Evolutionary conservation across 2,113 vertebrate genomes (phyloP).

Genomic region (Paratilapia polleni): DNA sequence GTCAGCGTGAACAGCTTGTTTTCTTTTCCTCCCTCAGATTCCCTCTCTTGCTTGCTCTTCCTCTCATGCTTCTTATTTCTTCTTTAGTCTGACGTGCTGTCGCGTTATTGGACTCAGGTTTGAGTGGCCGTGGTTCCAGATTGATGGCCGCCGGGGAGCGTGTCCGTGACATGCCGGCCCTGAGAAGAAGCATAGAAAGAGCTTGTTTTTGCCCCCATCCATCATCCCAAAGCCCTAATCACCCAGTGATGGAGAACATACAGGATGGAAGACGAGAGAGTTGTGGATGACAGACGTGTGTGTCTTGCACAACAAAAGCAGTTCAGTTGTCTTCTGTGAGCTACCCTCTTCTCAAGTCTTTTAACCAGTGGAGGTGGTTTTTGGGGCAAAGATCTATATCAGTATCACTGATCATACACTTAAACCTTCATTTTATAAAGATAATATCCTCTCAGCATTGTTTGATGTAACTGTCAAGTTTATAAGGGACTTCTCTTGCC

Average conservation of each 20-base stretch:
- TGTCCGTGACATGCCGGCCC: slow-evolving; percentile 51
- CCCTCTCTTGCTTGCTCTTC: slow-evolving; percentile 36
- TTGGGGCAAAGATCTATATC: background rate
- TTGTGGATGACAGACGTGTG: slow-evolving; percentile 48
- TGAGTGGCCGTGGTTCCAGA: slow-evolving; percentile 55
- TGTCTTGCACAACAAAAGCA: slow-evolving; percentile 40
- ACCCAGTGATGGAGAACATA: slow-evolving; percentile 66
- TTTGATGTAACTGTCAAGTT: background rate
- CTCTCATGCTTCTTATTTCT: slow-evolving; percentile 42
- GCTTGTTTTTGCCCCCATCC: slow-evolving; percentile 61
- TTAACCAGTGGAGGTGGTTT: background rate
- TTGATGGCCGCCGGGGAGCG: slow-evolving; percentile 66
- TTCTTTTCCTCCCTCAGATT: slow-evolving; percentile 58
- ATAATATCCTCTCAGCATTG: background rate
- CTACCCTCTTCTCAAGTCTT: slow-evolving; percentile 21
- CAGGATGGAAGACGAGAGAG: slow-evolving; percentile 62
- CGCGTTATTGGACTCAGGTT: slow-evolving; percentile 62
- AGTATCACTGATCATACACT: background rate
- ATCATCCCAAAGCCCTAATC: slow-evolving; percentile 70
- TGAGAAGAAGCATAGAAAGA: slow-evolving; percentile 57
- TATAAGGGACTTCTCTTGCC: background rate
- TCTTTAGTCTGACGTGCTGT: slow-evolving; percentile 54
- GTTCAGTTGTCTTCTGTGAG: slow-evolving; percentile 2
- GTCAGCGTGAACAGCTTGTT: slow-evolving; percentile 73
- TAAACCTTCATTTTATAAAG: slow-evolving; percentile 1